Conservation (phyloP, 2,888 invertebrate species). For the Tenthredo mesomela region DNA sequence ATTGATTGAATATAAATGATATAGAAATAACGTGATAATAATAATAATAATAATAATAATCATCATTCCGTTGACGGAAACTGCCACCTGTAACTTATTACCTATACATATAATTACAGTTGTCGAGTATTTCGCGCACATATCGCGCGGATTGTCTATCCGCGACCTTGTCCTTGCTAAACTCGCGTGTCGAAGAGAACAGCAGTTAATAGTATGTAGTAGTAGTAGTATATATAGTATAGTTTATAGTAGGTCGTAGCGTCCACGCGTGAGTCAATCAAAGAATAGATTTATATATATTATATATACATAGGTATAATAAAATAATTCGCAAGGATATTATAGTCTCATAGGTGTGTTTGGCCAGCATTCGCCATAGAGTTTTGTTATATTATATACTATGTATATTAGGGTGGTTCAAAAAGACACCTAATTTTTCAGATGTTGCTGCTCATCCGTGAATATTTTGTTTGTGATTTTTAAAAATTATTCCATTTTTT, state of each 20-base stretch:
- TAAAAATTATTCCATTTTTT: too few species aligned
- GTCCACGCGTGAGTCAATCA: background rate
- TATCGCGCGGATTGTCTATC: background rate
- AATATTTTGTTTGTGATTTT: too few species aligned
- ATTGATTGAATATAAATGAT: background rate
- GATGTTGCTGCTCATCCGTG: too few species aligned
- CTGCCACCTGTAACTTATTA: background rate
- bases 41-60: background rate
- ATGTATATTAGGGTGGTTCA: too few species aligned
- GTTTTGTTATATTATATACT: too few species aligned
- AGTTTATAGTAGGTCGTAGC: background rate
- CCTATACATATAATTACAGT: background rate
- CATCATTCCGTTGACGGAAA: background rate
- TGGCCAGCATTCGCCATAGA: too few species aligned
- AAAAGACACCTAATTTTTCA: too few species aligned
- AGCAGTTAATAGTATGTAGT: slow-evolving; percentile 7
- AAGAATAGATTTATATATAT: too few species aligned
- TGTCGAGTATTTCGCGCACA: background rate
- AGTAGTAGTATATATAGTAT: background rate
- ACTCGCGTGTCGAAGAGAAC: slow-evolving; percentile 19
- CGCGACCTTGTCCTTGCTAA: slow-evolving; percentile 36
- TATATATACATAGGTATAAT: too few species aligned
- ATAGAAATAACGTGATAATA: background rate
- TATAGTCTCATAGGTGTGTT: too few species aligned
- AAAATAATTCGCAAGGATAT: too few species aligned